A percentile compares a stretch with the other conserved stretches of the same genome.
These are phyloP conservation scores for Ostrea denselamellosa DNA, from an alignment of 1,140 invertebrate species.

Conservation along the genomic window DNA sequence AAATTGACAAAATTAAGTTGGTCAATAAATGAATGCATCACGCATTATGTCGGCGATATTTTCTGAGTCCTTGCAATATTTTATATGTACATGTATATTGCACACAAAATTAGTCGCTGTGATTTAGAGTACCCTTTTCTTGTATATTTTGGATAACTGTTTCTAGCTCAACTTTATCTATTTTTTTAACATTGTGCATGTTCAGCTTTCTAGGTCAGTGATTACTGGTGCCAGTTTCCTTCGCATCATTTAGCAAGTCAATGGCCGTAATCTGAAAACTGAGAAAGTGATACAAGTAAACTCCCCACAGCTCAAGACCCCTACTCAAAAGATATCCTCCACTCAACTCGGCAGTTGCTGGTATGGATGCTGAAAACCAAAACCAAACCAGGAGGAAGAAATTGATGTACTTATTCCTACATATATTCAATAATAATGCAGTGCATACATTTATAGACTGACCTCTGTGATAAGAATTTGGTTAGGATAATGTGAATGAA, in stretches of 20 bases:
- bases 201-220: not conserved
- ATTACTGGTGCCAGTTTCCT: not conserved
- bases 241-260: not conserved
- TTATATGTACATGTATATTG: too few relatives aligned
- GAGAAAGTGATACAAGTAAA: not conserved
- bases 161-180: not conserved
- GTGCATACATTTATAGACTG: too few relatives aligned
- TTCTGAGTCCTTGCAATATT: too few relatives aligned
- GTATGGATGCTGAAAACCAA: not conserved
- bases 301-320: not conserved
- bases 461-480: too few relatives aligned
- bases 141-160: not conserved
- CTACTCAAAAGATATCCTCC: not conserved
- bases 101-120: too few relatives aligned
- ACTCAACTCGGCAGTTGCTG: not conserved
- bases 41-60: too few relatives aligned
- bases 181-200: not conserved
- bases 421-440: too few relatives aligned
- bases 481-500: too few relatives aligned
- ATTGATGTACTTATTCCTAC: too few relatives aligned
- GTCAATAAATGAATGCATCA: too few relatives aligned
- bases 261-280: not conserved
- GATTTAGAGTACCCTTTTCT: not conserved
- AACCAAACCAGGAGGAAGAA: not conserved
- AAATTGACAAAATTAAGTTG: too few relatives aligned